Evolutionary conservation across 1,140 invertebrate genomes (phyloP).

Genomic region (Aphelenchoides avenae): DNA sequence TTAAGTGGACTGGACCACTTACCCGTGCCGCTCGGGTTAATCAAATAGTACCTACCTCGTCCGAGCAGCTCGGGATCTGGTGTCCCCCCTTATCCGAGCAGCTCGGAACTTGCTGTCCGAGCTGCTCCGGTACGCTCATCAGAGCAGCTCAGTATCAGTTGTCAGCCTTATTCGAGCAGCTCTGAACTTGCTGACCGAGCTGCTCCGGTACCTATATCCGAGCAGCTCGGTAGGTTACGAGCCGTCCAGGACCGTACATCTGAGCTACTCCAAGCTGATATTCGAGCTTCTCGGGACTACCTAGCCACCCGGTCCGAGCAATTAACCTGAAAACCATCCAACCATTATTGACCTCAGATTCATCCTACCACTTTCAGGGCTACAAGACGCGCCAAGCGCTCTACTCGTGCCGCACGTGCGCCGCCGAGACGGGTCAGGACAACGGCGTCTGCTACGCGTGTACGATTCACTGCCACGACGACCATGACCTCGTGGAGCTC

Average conservation of each 20-base stretch:
- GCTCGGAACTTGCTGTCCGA: background rate
- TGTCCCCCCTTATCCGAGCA: background rate
- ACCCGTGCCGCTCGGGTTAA: background rate
- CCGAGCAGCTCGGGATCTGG: background rate
- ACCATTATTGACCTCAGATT: background rate
- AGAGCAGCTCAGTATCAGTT: constrained; percentile 11
- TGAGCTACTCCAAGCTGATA: background rate
- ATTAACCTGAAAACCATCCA: background rate
- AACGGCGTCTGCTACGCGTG: constrained; percentile 84
- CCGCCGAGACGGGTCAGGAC: constrained; percentile 65
- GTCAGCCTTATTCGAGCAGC: background rate
- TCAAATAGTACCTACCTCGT: constrained; percentile 2
- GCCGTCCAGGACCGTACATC: too few species aligned
- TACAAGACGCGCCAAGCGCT: constrained; percentile 87
- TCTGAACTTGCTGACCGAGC: too few species aligned
- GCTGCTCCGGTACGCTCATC: too few species aligned
- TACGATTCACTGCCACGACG: constrained; percentile 86
- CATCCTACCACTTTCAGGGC: constrained; percentile 73
- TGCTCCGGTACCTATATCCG: too few species aligned
- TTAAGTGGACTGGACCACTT: constrained; percentile 8
- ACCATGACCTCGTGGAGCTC: constrained; percentile 88
- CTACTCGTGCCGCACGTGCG: constrained; percentile 89
- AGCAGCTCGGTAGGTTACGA: too few species aligned
- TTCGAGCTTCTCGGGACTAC: background rate
- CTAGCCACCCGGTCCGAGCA: background rate